Percentiles rank a stretch among this genome's conserved stretches.
Evolutionary conservation across 2,888 invertebrate species (phyloP).

Genomic region (Aproaerema taeniolella): DNA sequence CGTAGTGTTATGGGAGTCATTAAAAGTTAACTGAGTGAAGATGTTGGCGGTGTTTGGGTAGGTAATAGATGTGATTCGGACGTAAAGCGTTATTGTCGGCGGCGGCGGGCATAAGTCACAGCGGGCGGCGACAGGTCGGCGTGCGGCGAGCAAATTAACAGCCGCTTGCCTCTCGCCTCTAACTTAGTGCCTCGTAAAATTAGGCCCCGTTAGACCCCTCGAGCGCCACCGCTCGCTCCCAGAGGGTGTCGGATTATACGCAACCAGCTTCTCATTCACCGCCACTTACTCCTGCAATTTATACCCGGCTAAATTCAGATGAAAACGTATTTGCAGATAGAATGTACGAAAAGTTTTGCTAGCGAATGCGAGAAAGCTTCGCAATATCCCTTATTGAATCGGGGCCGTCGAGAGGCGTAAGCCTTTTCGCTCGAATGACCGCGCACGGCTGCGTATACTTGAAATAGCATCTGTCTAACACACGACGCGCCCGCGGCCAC

Average conservation of each 20-base stretch:
- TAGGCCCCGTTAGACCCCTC: conserved; percentile 66
- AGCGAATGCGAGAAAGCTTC: conserved; percentile 19
- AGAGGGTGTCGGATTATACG: conserved; percentile 43
- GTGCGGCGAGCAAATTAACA: conserved; percentile 69
- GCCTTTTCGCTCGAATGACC: conserved; percentile 41
- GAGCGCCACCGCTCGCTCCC: conserved; percentile 44
- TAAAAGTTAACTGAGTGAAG: conserved; percentile 30
- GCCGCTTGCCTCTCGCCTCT: conserved; percentile 65
- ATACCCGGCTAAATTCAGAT: conserved; percentile 5
- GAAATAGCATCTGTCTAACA: conserved; percentile 48
- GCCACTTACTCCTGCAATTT: conserved; percentile 30
- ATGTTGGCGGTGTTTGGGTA: conserved; percentile 28
- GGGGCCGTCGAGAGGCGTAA: conserved; percentile 22
- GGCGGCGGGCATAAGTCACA: conserved; percentile 57
- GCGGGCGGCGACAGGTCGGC: conserved; percentile 69
- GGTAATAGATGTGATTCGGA: conserved; percentile 45
- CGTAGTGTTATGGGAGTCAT: conserved; percentile 29
- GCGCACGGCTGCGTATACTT: conserved; percentile 38
- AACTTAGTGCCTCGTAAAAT: conserved; percentile 75
- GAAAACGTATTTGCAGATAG: conserved; percentile 8
- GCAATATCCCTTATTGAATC: conserved; percentile 24
- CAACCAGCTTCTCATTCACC: conserved; percentile 45
- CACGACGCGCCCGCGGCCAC: conserved; percentile 43
- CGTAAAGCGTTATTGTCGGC: conserved; percentile 36
- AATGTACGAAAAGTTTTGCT: conserved; percentile 12